phyloP scores from a whole-genome alignment of 2,113 vertebrate genomes.

The Larimichthys polyactis region DNA sequence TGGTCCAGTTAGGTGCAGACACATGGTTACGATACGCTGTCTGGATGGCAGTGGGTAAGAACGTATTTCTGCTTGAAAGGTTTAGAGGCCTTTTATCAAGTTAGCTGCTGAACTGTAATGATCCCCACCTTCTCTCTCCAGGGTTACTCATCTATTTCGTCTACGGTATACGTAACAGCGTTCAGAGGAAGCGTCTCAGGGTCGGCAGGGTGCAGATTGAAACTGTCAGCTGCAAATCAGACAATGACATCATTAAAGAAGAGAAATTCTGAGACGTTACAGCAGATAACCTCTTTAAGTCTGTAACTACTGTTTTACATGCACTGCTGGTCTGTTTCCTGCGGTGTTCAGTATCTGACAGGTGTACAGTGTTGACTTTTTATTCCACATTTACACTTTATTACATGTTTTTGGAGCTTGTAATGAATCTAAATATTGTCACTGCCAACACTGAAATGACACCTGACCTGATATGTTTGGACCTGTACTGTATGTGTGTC shows the following conservation, averaged over 20 bases:
- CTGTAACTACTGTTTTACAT: constrained; percentile 24
- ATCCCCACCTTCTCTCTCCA: constrained; percentile 43
- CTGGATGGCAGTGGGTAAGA: constrained; percentile 89
- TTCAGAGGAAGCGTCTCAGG: constrained; percentile 68
- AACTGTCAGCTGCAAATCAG: constrained; percentile 55
- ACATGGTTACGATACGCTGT: constrained; percentile 88
- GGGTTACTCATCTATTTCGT: constrained; percentile 89
- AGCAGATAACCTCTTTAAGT: constrained; percentile 32
- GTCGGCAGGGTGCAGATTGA: constrained; percentile 22
- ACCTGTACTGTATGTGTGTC: background rate
- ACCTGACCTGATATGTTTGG: background rate
- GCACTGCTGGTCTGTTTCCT: constrained; percentile 5
- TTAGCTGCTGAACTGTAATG: background rate
- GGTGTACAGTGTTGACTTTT: background rate
- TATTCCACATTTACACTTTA: constrained; percentile 10
- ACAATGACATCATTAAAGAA: constrained; percentile 54
- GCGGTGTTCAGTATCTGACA: background rate
- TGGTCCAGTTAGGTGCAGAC: constrained; percentile 82
- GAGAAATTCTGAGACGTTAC: constrained; percentile 71
- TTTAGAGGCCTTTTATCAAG: background rate
- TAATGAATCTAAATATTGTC: constrained; percentile 6
- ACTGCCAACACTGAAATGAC: background rate
- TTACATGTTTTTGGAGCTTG: constrained; percentile 8
- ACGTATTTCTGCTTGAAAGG: background rate
- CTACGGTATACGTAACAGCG: constrained; percentile 86